Conservation (phyloP, 2,797 vertebrate genomes). For the Eidolon dupreanum region DNA sequence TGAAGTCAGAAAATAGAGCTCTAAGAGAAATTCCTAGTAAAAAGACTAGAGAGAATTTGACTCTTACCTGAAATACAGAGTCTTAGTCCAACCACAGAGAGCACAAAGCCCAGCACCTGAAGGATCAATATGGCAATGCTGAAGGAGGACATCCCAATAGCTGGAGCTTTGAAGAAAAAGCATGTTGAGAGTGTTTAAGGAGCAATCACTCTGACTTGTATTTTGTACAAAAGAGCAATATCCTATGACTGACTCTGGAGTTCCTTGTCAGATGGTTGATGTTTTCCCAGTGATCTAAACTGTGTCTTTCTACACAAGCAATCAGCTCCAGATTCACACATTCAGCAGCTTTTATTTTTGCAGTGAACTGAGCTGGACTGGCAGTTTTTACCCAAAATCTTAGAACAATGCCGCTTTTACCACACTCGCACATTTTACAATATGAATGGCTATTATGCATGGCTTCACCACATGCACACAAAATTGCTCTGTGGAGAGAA, state of each 20-base stretch:
- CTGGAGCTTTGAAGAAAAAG: conserved; percentile 62
- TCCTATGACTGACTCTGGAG: not conserved
- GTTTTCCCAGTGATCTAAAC: not conserved
- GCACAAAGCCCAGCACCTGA: conserved; percentile 82
- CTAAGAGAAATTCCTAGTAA: not conserved
- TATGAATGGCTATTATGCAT: not conserved
- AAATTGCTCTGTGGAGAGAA: not conserved
- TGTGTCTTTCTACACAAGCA: not conserved
- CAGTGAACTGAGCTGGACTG: not conserved
- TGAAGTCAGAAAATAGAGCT: not conserved
- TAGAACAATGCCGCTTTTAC: not conserved
- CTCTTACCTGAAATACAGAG: conserved; percentile 84
- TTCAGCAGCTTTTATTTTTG: not conserved
- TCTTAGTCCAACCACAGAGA: conserved; percentile 83
- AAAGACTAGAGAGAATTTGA: not conserved
- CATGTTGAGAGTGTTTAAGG: not conserved
- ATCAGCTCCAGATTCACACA: not conserved
- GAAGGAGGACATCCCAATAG: conserved; percentile 73
- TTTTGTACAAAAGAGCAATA: not conserved
- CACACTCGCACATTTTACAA: not conserved
- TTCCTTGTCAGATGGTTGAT: not conserved
- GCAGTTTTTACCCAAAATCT: not conserved
- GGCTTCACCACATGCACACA: not conserved
- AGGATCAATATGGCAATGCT: conserved; percentile 79
- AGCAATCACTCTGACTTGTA: not conserved